Percentiles rank a stretch among this genome's conserved stretches.
Conservation (phyloP, 2,113 vertebrate genomes). For the Ifrita kowaldi region DNA sequence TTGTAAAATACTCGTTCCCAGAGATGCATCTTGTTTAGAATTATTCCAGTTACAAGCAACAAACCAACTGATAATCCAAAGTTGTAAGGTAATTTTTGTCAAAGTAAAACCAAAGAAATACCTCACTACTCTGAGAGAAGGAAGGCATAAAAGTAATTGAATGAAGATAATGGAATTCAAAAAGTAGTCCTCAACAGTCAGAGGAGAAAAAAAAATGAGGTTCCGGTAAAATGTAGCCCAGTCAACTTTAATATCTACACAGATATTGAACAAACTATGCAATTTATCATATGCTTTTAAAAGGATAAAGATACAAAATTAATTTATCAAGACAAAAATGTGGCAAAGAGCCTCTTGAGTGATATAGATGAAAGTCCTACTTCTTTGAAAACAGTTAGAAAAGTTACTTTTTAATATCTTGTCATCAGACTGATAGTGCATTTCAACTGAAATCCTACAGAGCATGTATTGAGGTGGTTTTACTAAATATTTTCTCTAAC, state of each 20-base stretch:
- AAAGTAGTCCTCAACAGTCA: not conserved
- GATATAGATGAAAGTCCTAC: not conserved
- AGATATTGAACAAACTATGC: not conserved
- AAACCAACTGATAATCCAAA: not conserved
- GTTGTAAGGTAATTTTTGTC: not conserved
- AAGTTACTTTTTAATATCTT: not conserved
- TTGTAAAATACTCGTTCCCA: not conserved
- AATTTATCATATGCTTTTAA: not conserved
- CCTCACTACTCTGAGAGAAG: not conserved
- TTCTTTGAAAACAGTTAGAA: not conserved
- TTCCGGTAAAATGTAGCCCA: not conserved
- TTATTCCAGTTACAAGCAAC: not conserved
- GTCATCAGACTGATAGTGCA: not conserved
- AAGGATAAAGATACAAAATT: not conserved
- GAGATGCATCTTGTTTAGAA: not conserved
- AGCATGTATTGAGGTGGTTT: not conserved
- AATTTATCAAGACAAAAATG: not conserved
- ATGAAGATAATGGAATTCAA: not conserved
- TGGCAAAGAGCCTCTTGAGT: not conserved
- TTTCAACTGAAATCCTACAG: not conserved
- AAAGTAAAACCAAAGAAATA: not conserved
- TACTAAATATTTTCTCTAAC: not conserved
- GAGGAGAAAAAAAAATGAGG: accelerated
- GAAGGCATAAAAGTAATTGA: not conserved
- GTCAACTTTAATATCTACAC: not conserved